These are phyloP conservation scores for Diacarnus erythraeanus DNA, from an alignment of 37 sponge, comb jelly and placozoan species.

Conservation along the genomic window DNA sequence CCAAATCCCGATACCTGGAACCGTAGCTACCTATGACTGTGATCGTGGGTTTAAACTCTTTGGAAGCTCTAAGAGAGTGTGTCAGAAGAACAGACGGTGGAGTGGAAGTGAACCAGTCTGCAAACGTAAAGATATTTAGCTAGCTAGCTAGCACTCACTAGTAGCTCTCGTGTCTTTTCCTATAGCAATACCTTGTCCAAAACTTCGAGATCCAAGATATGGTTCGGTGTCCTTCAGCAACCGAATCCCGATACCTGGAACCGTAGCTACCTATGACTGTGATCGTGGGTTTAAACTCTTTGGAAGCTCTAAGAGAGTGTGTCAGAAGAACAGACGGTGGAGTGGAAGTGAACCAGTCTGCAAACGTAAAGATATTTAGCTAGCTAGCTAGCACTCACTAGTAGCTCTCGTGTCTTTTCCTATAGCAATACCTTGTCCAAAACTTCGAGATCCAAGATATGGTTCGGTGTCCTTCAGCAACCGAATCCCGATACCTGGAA, in stretches of 20 bases:
- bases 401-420: not conserved
- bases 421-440: not conserved
- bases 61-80: slow-evolving; percentile 27
- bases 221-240: slow-evolving; percentile 6
- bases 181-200: slow-evolving; percentile 32
- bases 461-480: slow-evolving; percentile 37
- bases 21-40: slow-evolving; percentile 35
- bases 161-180: not conserved
- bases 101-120: slow-evolving; percentile 38
- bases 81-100: slow-evolving; percentile 56
- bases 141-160: not conserved
- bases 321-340: slow-evolving; percentile 10
- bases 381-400: not conserved
- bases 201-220: slow-evolving; percentile 21
- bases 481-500: not conserved
- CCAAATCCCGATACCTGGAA: not conserved
- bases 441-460: slow-evolving; percentile 22
- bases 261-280: slow-evolving; percentile 52
- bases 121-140: slow-evolving; percentile 21
- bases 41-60: slow-evolving; percentile 39
- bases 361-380: slow-evolving; percentile 16
- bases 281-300: slow-evolving; percentile 34
- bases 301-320: not conserved
- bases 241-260: slow-evolving; percentile 9
- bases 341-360: slow-evolving; percentile 26